phyloP scores from a whole-genome alignment of 2,888 invertebrate genomes.

The Cecidostiba fungosa region DNA sequence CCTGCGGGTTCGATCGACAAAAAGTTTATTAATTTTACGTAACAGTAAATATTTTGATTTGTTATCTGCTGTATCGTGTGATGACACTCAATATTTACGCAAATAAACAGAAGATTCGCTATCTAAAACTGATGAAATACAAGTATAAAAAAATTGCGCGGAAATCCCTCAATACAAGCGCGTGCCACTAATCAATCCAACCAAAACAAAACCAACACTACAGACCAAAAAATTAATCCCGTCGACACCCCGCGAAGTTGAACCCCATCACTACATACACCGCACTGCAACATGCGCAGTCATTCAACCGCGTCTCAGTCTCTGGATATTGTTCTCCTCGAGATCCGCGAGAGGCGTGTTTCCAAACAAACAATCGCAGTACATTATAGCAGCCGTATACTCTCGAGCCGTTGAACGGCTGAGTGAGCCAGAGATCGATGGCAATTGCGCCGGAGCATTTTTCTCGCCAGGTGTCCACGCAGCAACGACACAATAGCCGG shows the following conservation, averaged over 20 bases:
- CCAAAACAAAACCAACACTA: background rate
- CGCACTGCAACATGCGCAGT: background rate
- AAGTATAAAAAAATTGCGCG: no score
- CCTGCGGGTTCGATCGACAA: background rate
- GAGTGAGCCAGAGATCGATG: constrained; percentile 61
- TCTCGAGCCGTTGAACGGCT: constrained; percentile 40
- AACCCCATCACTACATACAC: background rate
- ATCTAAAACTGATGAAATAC: no score
- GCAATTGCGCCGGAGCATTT: constrained; percentile 73
- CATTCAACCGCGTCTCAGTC: background rate
- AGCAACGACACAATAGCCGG: constrained; percentile 69
- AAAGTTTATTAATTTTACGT: background rate
- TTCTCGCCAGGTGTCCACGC: constrained; percentile 72
- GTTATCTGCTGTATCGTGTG: no score
- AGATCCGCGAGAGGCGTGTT: constrained; percentile 66
- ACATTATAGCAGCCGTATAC: background rate
- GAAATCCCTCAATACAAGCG: background rate
- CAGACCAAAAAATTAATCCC: constrained; percentile 9
- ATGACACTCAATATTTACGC: no score
- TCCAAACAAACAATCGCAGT: constrained; percentile 72
- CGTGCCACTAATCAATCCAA: constrained; percentile 27
- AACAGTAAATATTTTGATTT: background rate
- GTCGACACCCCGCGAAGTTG: background rate
- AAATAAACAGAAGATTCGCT: no score
- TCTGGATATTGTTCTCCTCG: background rate